Evolutionary conservation across 1,140 invertebrate genomes (phyloP).

Genomic region (Limonius californicus): DNA sequence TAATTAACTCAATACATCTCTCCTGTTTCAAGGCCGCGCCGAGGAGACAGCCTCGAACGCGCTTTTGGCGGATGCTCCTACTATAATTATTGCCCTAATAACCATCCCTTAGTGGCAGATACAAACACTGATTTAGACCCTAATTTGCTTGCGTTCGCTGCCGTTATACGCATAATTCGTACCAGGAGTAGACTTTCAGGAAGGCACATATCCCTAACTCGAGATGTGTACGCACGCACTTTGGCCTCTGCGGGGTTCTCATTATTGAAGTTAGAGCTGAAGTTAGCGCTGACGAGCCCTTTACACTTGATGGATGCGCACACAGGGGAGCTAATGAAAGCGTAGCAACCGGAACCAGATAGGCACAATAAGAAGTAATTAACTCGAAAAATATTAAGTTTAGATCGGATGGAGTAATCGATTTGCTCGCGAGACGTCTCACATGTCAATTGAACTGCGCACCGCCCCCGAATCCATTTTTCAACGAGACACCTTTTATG

Average conservation of each 20-base stretch:
- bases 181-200: background rate
- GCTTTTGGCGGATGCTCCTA: background rate
- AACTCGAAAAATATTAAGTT: too few relatives aligned
- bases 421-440: too few relatives aligned
- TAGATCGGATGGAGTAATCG: too few relatives aligned
- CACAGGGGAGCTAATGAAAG: constrained; percentile 4
- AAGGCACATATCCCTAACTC: background rate
- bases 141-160: constrained; percentile 10
- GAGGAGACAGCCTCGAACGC: background rate
- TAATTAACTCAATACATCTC: constrained; percentile 9
- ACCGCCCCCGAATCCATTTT: too few relatives aligned
- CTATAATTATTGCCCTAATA: constrained; percentile 7
- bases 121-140: constrained; percentile 9
- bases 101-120: constrained; percentile 8
- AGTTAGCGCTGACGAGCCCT: background rate
- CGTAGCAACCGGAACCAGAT: background rate
- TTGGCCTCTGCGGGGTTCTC: background rate
- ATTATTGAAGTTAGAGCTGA: constrained; percentile 6
- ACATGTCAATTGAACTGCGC: too few relatives aligned
- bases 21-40: background rate
- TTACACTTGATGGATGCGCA: constrained; percentile 4
- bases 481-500: too few relatives aligned
- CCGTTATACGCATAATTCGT: background rate
- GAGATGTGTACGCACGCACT: constrained; percentile 10
- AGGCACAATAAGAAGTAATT: too few relatives aligned